Percentiles rank a stretch among this genome's conserved stretches.
Evolutionary conservation across 2,797 vertebrate genomes (phyloP).

Genomic region (Cyprinodon diabolis): DNA sequence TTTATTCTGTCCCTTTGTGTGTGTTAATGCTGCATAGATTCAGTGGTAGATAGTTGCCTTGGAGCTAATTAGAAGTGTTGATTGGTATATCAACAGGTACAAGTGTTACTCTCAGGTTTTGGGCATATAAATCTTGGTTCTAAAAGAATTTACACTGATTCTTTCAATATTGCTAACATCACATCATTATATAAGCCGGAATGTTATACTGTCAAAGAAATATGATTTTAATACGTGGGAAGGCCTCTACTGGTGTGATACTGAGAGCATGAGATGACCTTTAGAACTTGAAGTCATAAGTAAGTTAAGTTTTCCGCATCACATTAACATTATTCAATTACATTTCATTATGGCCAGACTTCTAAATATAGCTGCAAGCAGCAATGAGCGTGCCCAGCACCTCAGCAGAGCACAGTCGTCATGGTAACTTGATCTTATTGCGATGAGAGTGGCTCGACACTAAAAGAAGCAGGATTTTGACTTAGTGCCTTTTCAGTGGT

Average conservation of each 20-base stretch:
- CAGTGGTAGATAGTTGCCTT: neutral
- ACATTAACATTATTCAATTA: constrained; percentile 11
- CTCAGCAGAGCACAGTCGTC: constrained; percentile 3
- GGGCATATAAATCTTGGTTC: neutral
- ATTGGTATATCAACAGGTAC: neutral
- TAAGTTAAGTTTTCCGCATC: constrained; percentile 1
- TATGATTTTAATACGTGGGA: neutral
- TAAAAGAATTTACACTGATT: neutral
- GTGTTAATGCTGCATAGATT: neutral
- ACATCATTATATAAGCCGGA: neutral
- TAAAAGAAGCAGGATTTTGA: neutral
- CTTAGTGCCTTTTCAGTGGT: neutral
- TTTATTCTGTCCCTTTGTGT: neutral
- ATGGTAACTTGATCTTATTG: constrained; percentile 21
- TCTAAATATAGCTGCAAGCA: constrained; percentile 18
- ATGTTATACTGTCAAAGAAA: neutral
- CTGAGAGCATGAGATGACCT: constrained; percentile 12
- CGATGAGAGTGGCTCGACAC: neutral
- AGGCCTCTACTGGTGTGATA: neutral
- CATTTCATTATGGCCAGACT: constrained; percentile 9
- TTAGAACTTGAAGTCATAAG: constrained; percentile 1
- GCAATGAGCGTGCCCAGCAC: constrained; percentile 1
- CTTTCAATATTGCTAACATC: neutral
- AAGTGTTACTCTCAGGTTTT: neutral
- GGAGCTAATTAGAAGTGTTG: neutral